Base-by-base conservation (phyloP, 2,113 vertebrate species). In the Galeopterus variegatus region DNA sequence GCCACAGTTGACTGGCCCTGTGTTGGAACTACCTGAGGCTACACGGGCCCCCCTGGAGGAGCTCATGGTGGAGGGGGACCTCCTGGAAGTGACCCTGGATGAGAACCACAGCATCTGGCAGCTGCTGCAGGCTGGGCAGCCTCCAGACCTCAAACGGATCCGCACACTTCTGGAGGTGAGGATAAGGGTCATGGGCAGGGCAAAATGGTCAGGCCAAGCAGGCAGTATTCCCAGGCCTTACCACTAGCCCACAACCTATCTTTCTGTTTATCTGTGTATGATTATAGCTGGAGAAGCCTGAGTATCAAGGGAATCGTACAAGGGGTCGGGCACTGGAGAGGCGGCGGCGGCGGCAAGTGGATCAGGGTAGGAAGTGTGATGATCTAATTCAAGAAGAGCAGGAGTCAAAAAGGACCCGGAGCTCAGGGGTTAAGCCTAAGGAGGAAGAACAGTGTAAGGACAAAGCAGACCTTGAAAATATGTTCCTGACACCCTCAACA, bases 1-100 rank as follows among this genome's bases (percentile, higher is more conserved):
- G 92, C 98, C 99, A 1, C 91, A 90, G 86, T 98, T 99, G 31
- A 99, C 98, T 84, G 99, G 99, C 15, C 98, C 98, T 1, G 98
- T 99, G 31, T 98, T 99, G 77, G 98, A 99, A 94, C 97, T 99
- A 70, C 96, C 98, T 3, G 80, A 99, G 19, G 97, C 96, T 2
- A 98, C 99, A 56, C 98, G 98, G 95, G 84, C 92, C 54, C 98
- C 97, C 50, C 98, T 99, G 97, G 99, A 99, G 96, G 99, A 99
- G 97, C 99, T 99, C 88, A 99, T 99, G 98, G 98, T 99, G 95
- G 99, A 99, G 88, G 99, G 99, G 3, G 99, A 99, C 54, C 98
- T 99, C 79, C 98, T 99, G 56, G 99, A 99, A 97, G 99, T 99
- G 85, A 99, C 99, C 7, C 96, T 99, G 97, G 99, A 99, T 95